Evolutionary conservation across 23 tunicate species (phyloP).

Genomic region (Botrylloides violaceus): DNA sequence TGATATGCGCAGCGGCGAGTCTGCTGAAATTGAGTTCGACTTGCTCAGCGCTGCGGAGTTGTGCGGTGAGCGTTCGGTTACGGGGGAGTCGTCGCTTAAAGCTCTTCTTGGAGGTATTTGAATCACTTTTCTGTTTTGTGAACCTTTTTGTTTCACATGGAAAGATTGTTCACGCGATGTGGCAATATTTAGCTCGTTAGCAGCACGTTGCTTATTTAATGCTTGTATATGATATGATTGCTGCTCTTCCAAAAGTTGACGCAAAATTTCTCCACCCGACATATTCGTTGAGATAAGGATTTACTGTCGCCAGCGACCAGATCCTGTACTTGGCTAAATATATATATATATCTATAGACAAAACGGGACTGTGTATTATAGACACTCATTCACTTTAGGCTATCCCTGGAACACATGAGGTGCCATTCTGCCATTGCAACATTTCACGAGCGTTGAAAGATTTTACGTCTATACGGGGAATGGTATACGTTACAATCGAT

Average conservation of each 20-base stretch:
- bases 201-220: not conserved
- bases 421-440: no score
- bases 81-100: slow-evolving; percentile 25
- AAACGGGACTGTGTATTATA: no score
- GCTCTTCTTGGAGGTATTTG: slow-evolving; percentile 19
- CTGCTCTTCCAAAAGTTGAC: not conserved
- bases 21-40: not conserved
- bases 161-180: not conserved
- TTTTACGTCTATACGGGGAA: no score
- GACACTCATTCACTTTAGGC: no score
- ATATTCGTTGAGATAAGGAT: not conserved
- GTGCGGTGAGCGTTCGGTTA: not conserved
- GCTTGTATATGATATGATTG: not conserved
- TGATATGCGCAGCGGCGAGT: not conserved
- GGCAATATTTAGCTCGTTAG: not conserved
- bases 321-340: no score
- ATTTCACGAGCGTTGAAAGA: no score
- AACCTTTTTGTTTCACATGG: not conserved
- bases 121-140: not conserved
- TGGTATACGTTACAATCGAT: no score
- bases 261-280: not conserved
- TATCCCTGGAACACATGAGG: no score
- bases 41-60: not conserved
- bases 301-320: no score
- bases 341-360: no score